phyloP scores from a whole-genome alignment of 1,140 invertebrate species.

The Bemisia tabaci region DNA sequence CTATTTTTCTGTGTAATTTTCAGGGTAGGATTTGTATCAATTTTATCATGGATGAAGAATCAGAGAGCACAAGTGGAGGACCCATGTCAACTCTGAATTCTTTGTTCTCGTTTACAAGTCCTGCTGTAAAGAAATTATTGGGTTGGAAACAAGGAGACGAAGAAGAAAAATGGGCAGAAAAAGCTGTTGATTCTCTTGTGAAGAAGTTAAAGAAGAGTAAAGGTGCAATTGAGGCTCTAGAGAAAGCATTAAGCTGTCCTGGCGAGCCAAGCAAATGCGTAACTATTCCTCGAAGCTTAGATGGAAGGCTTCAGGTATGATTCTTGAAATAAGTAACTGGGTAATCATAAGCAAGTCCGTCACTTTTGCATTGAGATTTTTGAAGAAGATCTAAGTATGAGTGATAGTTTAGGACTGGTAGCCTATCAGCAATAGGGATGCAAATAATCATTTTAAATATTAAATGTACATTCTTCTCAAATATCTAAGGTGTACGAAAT shows the following conservation, averaged over 20 bases:
- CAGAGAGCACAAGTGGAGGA: slow-evolving; percentile 4
- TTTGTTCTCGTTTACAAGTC: slow-evolving; percentile 89
- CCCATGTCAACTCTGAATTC: slow-evolving; percentile 77
- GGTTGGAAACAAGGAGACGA: slow-evolving; percentile 97
- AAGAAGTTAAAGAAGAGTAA: slow-evolving; percentile 95
- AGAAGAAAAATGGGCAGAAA: slow-evolving; percentile 98
- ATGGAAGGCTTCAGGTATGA: slow-evolving; percentile 74
- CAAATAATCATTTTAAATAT: too few relatives aligned
- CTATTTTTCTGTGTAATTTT: too few relatives aligned
- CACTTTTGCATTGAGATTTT: too few relatives aligned
- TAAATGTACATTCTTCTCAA: too few relatives aligned
- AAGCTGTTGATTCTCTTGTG: slow-evolving; percentile 93
- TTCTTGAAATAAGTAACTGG: not conserved
- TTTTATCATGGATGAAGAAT: slow-evolving; percentile 12
- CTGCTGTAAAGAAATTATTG: slow-evolving; percentile 91
- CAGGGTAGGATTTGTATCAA: too few relatives aligned
- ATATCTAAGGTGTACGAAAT: too few relatives aligned
- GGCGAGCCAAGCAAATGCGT: slow-evolving; percentile 92
- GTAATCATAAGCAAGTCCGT: too few relatives aligned
- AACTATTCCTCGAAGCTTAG: slow-evolving; percentile 89
- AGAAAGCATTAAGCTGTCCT: slow-evolving; percentile 84
- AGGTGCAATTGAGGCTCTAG: slow-evolving; percentile 90
- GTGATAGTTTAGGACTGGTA: too few relatives aligned
- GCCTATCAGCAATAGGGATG: too few relatives aligned
- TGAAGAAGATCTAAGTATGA: too few relatives aligned